phyloP scores from a whole-genome alignment of 2,888 invertebrate genomes.

The Dasysyrphus tricinctus region DNA sequence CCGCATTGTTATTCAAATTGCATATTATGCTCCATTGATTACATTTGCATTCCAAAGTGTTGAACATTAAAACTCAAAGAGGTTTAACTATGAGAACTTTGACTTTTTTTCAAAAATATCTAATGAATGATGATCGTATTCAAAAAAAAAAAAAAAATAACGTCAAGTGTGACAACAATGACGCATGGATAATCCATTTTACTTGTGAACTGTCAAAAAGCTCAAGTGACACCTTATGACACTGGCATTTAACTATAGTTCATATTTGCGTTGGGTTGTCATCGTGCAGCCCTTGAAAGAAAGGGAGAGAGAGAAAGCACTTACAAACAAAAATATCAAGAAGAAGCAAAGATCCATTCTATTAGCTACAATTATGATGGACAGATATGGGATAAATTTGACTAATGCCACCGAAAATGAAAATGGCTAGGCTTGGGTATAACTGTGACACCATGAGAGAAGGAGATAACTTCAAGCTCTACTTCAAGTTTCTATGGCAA shows the following conservation, averaged over 20 bases:
- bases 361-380: conserved; percentile 73
- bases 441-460: conserved; percentile 24
- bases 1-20: conserved; percentile 70
- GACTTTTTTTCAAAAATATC: background rate
- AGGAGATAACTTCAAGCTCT: background rate
- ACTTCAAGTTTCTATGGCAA: conserved; percentile 40
- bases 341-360: conserved; percentile 58
- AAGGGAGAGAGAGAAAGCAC: background rate
- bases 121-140: background rate
- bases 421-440: conserved; percentile 14
- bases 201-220: conserved; percentile 69
- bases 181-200: conserved; percentile 69
- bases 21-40: conserved; percentile 61
- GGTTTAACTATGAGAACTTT: conserved; percentile 1
- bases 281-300: conserved; percentile 27
- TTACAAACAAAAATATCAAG: background rate
- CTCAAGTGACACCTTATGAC: conserved; percentile 56
- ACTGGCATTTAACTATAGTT: conserved; percentile 61
- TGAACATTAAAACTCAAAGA: conserved; percentile 43
- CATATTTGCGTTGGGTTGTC: conserved; percentile 9
- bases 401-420: conserved; percentile 56
- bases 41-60: conserved; percentile 65
- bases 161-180: conserved; percentile 60
- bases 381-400: conserved; percentile 74
- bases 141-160: background rate